Evolutionary conservation across 2,113 vertebrate genomes (phyloP), one percentile per base, ranked within the genome.

Genomic region (Syngnathoides biaculeatus): DNA sequence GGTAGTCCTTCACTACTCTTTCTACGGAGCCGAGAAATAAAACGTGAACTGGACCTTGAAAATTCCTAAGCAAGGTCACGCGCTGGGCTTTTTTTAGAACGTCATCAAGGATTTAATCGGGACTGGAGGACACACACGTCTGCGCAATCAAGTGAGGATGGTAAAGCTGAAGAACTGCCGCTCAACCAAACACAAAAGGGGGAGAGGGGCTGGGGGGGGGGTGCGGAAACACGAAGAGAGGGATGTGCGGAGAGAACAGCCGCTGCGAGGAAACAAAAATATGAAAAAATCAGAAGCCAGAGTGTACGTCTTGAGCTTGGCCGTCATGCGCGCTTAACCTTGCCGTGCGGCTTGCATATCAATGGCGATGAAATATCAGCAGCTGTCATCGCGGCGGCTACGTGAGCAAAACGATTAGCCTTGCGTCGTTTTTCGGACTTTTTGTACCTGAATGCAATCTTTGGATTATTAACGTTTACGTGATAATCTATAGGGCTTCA

Each of bases 321-420:
- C 84, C 80, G 87, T 90, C 87, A 90, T 73, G 83, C 89, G 86
- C 88, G 89, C 90, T 90, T 91, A 91, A 90, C 89, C 91, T 92
- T 90, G 79, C 56, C 79, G 90, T 87, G 89, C 85, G 26, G 83
- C 89, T 88, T 91, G 90, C 89, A 92, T 92, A 87, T 89, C 87
- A 91, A 92, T 92, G 90, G 84, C 73, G 74, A 67, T 83, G 74
- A 76, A 84, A 87, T 89, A 84, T 83, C 86, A 84, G 83, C 79
- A 85, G 83, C 83, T 78, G 79, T 73, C 78, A 74, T 77, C 71
- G 71, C 67, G 65, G 68, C 74, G 67, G 77, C 74, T 42, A 40
- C n/a, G n/a, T 40, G 79, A 38, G 56, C 81, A 85, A 58, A 42
- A 42, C 6, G 30, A 35, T 35, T 1, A 35, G 1, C 4, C 30